phyloP scores from a whole-genome alignment of 2,797 vertebrate genomes.

The Vireo griseus region DNA sequence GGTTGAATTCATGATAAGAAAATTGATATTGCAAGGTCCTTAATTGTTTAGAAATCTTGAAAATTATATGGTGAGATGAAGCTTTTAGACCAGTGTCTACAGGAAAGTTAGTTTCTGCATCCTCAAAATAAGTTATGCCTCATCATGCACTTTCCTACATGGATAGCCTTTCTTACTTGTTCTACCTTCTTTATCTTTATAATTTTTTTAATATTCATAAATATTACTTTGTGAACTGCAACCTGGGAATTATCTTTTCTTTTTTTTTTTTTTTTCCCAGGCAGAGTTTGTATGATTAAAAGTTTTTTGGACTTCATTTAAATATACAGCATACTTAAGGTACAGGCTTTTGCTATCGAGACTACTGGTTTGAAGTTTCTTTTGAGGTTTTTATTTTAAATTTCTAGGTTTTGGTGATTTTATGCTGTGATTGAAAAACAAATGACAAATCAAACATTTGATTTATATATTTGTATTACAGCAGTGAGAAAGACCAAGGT shows the following conservation, averaged over 20 bases:
- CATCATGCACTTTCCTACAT: not conserved
- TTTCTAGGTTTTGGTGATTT: not conserved
- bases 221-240: not conserved
- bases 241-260: not conserved
- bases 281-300: not conserved
- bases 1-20: not conserved
- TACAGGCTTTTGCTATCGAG: not conserved
- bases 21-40: not conserved
- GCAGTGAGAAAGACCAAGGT: not conserved
- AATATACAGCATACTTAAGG: not conserved
- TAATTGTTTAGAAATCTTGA: not conserved
- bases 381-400: not conserved
- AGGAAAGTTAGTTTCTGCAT: not conserved
- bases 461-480: not conserved
- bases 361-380: not conserved
- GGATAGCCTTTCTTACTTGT: not conserved
- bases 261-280: fast-evolving
- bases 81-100: not conserved
- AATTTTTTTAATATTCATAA: not conserved
- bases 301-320: not conserved
- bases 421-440: not conserved
- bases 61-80: not conserved
- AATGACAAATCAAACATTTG: not conserved
- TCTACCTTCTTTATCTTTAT: fast-evolving
- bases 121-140: not conserved